Base-by-base conservation (phyloP, 2,888 invertebrate genomes). In the Aporophyla lueneburgensis region DNA sequence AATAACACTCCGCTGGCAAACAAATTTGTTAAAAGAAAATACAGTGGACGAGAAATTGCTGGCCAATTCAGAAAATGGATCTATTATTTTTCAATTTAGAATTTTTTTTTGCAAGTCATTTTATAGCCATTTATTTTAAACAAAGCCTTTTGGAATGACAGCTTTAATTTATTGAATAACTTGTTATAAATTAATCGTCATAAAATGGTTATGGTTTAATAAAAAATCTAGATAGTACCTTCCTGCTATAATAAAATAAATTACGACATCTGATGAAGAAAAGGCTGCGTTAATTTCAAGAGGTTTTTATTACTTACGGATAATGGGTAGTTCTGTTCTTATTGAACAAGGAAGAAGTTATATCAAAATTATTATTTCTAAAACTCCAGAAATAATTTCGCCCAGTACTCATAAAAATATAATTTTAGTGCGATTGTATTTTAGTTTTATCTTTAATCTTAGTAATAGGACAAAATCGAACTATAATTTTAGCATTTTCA, bases 1-100 rank as follows among this genome's bases (percentile, higher is more conserved):
- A 71, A 78, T 79, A 87, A 80, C 84, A 85, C 85, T 83, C 66
- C 74, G 67, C 67, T 65, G 63, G 68, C 59, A 78, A 84, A 76
- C 74, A 82, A 82, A 80, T 73, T 82, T 70, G 53, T 69, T 81
- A 72, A 84, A 84, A 67, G 72, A 68, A 81, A 81, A 83, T 68
- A 80, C 66, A 33, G 49, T 40, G 5, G 33, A 7, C 59, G 43
- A 61, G 27, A 83, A 56, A 61, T 69, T 59, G 53, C 46, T 33
- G 67, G 27, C 62, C 56, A 68, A 80, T 80, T 77, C 43, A 33
- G 61, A 68, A n/a, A 75, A 71, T 69, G 68, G n/a, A 46, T 68
- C 54, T 76, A 73, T 77, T 77, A 80, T 80, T 83, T 74, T 84
- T 71, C 56, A 71, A 74, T 83, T 79, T 76, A 27, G 16, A 2